phyloP scores from a whole-genome alignment of 35 echinoderm and acorn worm genomes.

The Acanthaster planci region DNA sequence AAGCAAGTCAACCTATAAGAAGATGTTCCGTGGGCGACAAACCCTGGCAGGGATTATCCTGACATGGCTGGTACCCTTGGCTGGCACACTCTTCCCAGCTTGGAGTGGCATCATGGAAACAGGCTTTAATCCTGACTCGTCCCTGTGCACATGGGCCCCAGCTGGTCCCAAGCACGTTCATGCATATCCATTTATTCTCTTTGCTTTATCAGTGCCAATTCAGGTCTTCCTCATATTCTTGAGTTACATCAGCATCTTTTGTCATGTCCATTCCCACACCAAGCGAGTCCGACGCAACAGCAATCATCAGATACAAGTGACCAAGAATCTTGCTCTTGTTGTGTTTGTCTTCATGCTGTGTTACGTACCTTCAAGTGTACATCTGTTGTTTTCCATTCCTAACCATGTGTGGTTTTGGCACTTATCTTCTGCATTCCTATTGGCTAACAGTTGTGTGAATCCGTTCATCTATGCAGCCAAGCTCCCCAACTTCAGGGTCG shows the following conservation, averaged over 20 bases:
- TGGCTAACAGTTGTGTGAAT: slow-evolving; percentile 55
- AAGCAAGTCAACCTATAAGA: slow-evolving; percentile 19
- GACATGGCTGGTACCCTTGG: not conserved
- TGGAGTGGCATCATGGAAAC: not conserved
- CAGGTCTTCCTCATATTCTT: not conserved
- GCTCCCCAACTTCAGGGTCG: slow-evolving; percentile 72
- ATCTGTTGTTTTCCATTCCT: not conserved
- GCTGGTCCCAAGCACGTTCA: not conserved
- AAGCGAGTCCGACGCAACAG: not conserved
- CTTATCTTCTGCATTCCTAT: slow-evolving; percentile 28
- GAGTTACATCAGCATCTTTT: not conserved
- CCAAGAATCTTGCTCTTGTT: slow-evolving; percentile 14
- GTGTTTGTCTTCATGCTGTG: slow-evolving; percentile 5
- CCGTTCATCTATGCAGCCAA: slow-evolving; percentile 74
- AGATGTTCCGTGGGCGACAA: not conserved
- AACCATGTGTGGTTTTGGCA: not conserved
- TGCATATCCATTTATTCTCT: too few relatives aligned
- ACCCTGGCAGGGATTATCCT: not conserved
- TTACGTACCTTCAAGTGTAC: not conserved
- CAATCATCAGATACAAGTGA: slow-evolving; percentile 19
- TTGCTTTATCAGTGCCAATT: not conserved
- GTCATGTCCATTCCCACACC: not conserved
- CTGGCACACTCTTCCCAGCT: not conserved
- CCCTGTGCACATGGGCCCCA: not conserved
- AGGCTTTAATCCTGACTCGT: not conserved